Conservation (phyloP, 2,797 vertebrate species). For the Sitta carolinensis region DNA sequence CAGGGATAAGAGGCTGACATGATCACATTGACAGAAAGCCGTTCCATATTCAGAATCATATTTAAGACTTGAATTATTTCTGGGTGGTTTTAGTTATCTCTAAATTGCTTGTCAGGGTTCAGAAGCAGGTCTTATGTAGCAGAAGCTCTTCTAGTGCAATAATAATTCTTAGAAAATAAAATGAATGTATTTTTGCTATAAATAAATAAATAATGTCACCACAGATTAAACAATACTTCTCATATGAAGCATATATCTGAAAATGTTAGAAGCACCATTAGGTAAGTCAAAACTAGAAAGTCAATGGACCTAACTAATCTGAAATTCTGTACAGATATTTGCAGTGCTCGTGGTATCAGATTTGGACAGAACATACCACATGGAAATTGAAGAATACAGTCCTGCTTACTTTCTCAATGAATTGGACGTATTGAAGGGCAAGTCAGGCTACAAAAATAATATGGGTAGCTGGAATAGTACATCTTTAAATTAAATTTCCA, state of each 20-base stretch:
- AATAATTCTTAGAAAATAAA: background rate
- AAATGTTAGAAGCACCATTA: background rate
- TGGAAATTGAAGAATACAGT: background rate
- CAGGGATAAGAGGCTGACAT: background rate
- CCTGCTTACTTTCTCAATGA: background rate
- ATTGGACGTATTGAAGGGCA: background rate
- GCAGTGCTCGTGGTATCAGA: background rate
- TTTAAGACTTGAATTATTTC: background rate
- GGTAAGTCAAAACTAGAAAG: background rate
- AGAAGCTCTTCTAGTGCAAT: background rate
- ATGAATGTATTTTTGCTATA: background rate
- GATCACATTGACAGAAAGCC: background rate
- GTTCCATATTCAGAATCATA: background rate
- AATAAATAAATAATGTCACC: background rate
- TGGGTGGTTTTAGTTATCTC: background rate
- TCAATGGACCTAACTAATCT: background rate
- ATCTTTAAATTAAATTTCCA: background rate
- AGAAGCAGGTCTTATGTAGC: background rate
- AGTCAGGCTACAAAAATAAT: background rate
- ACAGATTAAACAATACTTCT: background rate
- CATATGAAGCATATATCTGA: background rate
- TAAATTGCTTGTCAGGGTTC: background rate
- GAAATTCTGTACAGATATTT: background rate
- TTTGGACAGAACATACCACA: background rate
- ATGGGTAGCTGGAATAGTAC: background rate